Base-by-base conservation (phyloP, 1,140 invertebrate species). In the Helicoverpa armigera region DNA sequence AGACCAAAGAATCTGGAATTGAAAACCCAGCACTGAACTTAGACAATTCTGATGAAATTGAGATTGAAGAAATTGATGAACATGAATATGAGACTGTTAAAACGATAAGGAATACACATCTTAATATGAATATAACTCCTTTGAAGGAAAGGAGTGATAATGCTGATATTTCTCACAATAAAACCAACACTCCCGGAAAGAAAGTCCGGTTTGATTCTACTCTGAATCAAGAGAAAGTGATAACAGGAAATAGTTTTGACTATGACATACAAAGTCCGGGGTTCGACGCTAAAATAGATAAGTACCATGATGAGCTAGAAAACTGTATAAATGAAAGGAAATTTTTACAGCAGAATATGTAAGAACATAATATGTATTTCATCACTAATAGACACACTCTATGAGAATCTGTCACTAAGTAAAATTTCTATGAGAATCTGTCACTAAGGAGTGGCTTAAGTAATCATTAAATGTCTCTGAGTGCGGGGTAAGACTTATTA, bases 281-380 rank as follows among this genome's bases (percentile, higher is more conserved):
- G 1, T 92, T 95, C 53, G 91, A 95, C 84, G 82, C 89, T 5
- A 92, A 95, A 83, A 92, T 95, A 43, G 95, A 95, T 56, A 95
- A 92, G 72, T 95, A 93, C 85, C 95, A 95, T 82, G 94, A 95
- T 85, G 95, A 95, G 84, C 84, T 95, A 5, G 95, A 95, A 80
- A 95, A 95, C 54, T 95, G 95, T 86, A 95, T 95, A 50, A 95
- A 95, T 84, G 95, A 95, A 83, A 92, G 88, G 53, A 95, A 95
- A 76, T 93, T 94, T 77, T 87, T 95, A n/a, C 89, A 94, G 60
- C 95, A 95, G 80, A 93, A 95, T 83, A 92, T 94, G 90, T 94
- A 54, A 90, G 67, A 70, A 16, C 16, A 18, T n/a, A n/a, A 18
- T n/a, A 2, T 0, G 1, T 23, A 23, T 23, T 23, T 23, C 2